Base-by-base conservation (phyloP, 1,140 invertebrate genomes). In the Bombus sylvicola region DNA sequence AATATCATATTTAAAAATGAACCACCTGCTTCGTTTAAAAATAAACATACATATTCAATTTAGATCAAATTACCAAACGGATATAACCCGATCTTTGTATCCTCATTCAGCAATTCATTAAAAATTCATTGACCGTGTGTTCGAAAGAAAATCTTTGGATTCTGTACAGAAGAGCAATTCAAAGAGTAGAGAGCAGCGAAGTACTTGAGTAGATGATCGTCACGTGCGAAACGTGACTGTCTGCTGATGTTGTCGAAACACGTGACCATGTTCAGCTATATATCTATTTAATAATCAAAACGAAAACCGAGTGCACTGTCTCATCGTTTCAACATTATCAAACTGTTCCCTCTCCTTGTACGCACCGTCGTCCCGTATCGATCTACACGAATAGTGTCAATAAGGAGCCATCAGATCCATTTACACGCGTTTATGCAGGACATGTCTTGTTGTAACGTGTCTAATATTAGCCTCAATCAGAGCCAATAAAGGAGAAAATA, bases 401-500 rank as follows among this genome's bases (percentile, higher is more conserved):
- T 89, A 85, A 90, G 64, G 72, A 83, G 64, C 81, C 39, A 86
- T 84, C 47, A 89, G 74, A 83, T 81, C 62, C 71, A 82, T 86
- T 83, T 85, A 47, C 72, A 84, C 59, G 66, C 39, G 34, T 72
- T 75, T 80, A 77, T 84, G 85, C 84, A 81, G 76, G 73, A 84
- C 66, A 31, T 68, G 74, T 62, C 71, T 78, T 43, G 74, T 22
- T 88, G 74, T 62, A 66, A 83, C 25, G 31, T 72, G 73, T 88
- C 87, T 92, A 92, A 90, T 90, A 92, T 92, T 92, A 92, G 81
- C 68, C 74, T 64, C 87, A 92, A 92, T 92, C 90, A 92, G 66
- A 18, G 66, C 57, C 87, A 92, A 90, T 92, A 89, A 92, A 88
- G 72, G 62, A 88, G 78, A 85, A 89, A 90, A 90, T 90, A 89